Evolutionary conservation across 2,113 vertebrate genomes (phyloP), one percentile per base, ranked within the genome.

Genomic region (Sphyrna mokarran): DNA sequence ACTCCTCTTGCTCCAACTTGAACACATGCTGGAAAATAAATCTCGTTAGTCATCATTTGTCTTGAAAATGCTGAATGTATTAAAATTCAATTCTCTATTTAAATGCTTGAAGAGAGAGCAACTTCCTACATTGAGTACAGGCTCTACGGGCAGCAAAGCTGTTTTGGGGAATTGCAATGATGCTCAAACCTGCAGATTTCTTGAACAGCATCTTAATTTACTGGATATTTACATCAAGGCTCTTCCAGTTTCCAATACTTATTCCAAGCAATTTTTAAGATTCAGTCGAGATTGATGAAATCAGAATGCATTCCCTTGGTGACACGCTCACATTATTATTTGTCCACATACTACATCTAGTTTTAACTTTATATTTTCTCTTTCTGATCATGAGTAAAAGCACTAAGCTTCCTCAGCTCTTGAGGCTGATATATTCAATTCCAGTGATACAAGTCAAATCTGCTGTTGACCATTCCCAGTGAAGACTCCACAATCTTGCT

Each of bases 1-100:
- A 99, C 96, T 99, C 99, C 95, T 99, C 99, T 96, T 99, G 99
- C 96, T 99, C 99, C 97, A 99, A 97, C 96, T 99, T 99, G 97
- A 99, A 99, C 95, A 99, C 99, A 87, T 99, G 99, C 99, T 99
- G 96, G 33, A 97, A 83, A 95, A 93, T 95, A 95, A 96, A 22
- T 72, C 23, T 72, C 11, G 14, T 95, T 40, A 89, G 61, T n/a
- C 2, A 95, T 66, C 0, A 2, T 40, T 54, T 14, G 40, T 20
- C n/a, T 85, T 43, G 4, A 87, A 43, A 48, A 61, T 87, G 43
- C 37, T 26, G 2, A 83, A 66, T 70, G 54, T 58, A n/a, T 63
- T 37, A 29, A 80, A 18, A 54, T 54, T 23, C 11, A 37, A n/a
- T 20, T 22, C 68, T n/a, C 37, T 23, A 40, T 76, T 78, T 58